Percentiles rank a stretch among this genome's conserved stretches.
Evolutionary conservation across 2,888 invertebrate species (phyloP).

Genomic region (Vanessa cardui): DNA sequence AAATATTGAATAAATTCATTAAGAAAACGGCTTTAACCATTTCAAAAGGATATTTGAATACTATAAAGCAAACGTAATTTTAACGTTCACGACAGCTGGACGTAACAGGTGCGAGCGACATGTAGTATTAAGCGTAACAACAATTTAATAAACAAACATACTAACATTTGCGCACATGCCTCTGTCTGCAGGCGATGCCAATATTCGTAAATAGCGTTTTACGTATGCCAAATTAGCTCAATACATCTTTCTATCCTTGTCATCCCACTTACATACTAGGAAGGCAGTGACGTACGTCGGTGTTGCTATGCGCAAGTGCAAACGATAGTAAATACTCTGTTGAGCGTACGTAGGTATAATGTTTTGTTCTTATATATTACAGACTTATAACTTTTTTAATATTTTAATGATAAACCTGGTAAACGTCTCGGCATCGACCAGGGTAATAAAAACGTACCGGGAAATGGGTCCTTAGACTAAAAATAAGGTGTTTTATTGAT

Average conservation of each 20-base stretch:
- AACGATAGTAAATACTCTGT: background rate
- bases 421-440: background rate
- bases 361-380: background rate
- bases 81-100: constrained; percentile 55
- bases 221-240: constrained; percentile 18
- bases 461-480: constrained; percentile 27
- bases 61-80: constrained; percentile 19
- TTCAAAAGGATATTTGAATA: constrained; percentile 13
- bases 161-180: constrained; percentile 35
- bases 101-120: constrained; percentile 57
- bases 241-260: constrained; percentile 6
- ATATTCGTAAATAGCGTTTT: constrained; percentile 32
- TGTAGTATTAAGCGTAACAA: constrained; percentile 34
- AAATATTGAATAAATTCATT: background rate
- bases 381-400: background rate
- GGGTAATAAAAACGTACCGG: constrained; percentile 19
- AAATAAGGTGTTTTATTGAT: constrained; percentile 35
- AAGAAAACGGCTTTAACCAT: constrained; percentile 1
- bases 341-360: background rate
- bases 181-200: constrained; percentile 41
- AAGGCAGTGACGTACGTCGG: constrained; percentile 1
- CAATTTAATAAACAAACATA: constrained; percentile 40
- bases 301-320: constrained; percentile 12
- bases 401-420: background rate
- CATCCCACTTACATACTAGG: constrained; percentile 5